Base-by-base conservation (phyloP, 1,140 invertebrate genomes). In the Lordiphosa clarofinis region DNA sequence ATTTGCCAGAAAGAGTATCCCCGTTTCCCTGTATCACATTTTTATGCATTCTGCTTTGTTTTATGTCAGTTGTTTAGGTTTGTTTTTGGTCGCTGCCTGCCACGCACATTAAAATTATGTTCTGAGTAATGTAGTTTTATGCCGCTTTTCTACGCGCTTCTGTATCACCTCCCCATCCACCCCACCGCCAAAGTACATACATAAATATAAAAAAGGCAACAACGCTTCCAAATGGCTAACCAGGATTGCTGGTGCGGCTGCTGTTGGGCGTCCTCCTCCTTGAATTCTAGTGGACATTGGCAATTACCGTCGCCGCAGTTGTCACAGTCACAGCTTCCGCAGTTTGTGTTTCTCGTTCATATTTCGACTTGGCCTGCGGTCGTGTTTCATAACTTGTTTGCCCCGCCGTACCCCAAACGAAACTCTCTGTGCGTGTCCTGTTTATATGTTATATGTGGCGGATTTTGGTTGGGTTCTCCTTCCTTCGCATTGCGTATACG, bases 291-390 rank as follows among this genome's bases (percentile, higher is more conserved):
- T 75, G 75, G 76, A 81, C 75, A 81, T 76, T 81, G 76, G 67
- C 72, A 82, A 81, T 81, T 81, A 82, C 76, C 76, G 75, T 75
- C 81, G 60, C 65, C 72, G 67, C 67, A 75, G 75, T 75, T 81
- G 75, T 82, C 72, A 76, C 58, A 75, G 76, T 67, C 64, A 37
- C 42, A 56, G 38, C 31, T 54, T 48, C 62, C 62, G 49, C 49
- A 12, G 24, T 65, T 56, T 50, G 38, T 13, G 59, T 42, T 46
- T 10, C 36, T 33, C 42, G 10, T 38, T 50, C 66, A 81, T 70
- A 71, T 64, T 75, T 82, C 67, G 70, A 70, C 65, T 70, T 62
- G 60, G 65, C 56, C 60, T 62, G 64, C 56, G 75, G 75, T 79
- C 48, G 56, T 70, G 75, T 62, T 70, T 79, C 74, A 74, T 81